A percentile compares a stretch with the other conserved stretches of the same genome.
These are phyloP conservation scores for Mechanitis mazaeus DNA, from an alignment of 2,888 invertebrate genomes.

Conservation along the genomic window DNA sequence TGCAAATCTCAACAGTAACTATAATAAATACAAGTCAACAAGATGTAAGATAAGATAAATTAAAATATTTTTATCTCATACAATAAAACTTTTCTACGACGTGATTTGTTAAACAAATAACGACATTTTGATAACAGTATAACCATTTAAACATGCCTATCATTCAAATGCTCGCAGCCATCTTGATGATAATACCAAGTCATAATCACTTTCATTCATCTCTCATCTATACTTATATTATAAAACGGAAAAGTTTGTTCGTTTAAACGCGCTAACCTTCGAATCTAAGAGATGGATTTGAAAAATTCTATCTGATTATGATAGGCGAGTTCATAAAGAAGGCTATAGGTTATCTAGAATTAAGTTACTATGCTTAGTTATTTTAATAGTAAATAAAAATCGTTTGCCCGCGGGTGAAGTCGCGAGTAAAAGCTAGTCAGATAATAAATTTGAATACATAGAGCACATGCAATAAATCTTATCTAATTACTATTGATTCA, in stretches of 20 bases:
- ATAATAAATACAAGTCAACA: not conserved
- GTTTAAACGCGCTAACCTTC: no score
- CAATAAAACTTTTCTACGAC: not conserved
- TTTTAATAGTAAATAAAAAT: no score
- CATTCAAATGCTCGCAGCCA: constrained; percentile 2
- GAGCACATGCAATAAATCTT: constrained; percentile 1
- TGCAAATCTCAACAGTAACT: constrained; percentile 35
- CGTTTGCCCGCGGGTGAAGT: no score
- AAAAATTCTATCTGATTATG: no score
- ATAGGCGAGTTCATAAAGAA: no score
- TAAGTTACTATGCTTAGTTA: no score
- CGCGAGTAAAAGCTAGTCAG: not conserved
- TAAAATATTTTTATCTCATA: not conserved
- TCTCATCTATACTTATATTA: not conserved
- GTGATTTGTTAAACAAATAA: constrained; percentile 3
- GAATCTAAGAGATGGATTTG: no score
- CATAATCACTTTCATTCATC: constrained; percentile 5
- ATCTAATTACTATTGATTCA: constrained; percentile 5
- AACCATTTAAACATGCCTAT: not conserved
- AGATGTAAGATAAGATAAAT: not conserved
- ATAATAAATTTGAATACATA: constrained; percentile 4
- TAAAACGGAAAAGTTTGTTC: no score
- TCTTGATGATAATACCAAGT: not conserved
- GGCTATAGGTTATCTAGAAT: no score
- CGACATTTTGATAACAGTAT: not conserved